These are phyloP conservation scores for Drosophila pegasa DNA, from an alignment of 2,888 invertebrate species.

Conservation along the genomic window DNA sequence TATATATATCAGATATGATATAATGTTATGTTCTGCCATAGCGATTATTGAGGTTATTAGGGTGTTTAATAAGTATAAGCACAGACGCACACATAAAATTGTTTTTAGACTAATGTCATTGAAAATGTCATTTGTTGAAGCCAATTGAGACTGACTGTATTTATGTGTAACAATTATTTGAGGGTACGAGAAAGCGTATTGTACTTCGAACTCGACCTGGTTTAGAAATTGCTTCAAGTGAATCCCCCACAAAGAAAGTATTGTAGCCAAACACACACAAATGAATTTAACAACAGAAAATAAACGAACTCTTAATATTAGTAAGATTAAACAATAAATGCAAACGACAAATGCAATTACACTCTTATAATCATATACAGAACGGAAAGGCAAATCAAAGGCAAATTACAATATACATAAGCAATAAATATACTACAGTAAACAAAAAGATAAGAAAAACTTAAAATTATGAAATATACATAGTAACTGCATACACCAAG, in stretches of 20 bases:
- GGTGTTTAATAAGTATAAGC: slow-evolving; percentile 15
- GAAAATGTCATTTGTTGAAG: slow-evolving; percentile 75
- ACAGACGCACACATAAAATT: slow-evolving; percentile 69
- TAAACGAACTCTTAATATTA: slow-evolving; percentile 56
- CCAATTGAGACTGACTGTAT: slow-evolving; percentile 80
- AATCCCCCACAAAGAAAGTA: slow-evolving; percentile 54
- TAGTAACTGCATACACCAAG: slow-evolving; percentile 65
- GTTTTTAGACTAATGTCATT: slow-evolving; percentile 76
- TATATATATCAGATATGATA: slow-evolving; percentile 2
- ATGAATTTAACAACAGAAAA: slow-evolving; percentile 60
- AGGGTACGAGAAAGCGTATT: slow-evolving; percentile 27
- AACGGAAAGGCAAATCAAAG: slow-evolving; percentile 23
- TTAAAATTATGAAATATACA: slow-evolving; percentile 56
- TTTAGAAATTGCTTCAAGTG: slow-evolving; percentile 59
- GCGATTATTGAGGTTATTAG: slow-evolving; percentile 26
- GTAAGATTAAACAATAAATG: slow-evolving; percentile 53
- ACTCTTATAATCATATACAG: slow-evolving; percentile 46
- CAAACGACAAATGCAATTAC: slow-evolving; percentile 41
- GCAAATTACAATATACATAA: slow-evolving; percentile 45
- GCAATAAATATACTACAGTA: slow-evolving; percentile 64
- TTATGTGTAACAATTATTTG: slow-evolving; percentile 71
- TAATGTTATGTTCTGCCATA: slow-evolving; percentile 6
- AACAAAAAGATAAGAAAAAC: slow-evolving; percentile 12
- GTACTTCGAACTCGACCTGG: slow-evolving; percentile 45
- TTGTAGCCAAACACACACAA: slow-evolving; percentile 31